Conservation (phyloP, 2,113 vertebrate genomes). For the Chaetorhynchus papuensis region DNA sequence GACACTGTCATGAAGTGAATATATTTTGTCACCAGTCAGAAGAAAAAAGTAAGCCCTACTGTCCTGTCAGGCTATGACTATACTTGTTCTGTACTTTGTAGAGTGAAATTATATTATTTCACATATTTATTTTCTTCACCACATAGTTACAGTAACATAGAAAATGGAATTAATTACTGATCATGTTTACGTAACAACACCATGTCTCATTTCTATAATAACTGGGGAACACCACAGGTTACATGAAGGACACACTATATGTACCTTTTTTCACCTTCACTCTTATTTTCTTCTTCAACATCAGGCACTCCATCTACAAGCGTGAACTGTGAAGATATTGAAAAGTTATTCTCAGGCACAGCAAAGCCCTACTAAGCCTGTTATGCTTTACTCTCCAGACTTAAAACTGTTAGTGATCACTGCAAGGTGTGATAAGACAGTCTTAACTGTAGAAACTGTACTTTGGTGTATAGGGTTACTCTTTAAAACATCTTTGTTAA, state of each 20-base stretch:
- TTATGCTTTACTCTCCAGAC: not conserved
- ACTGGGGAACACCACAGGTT: not conserved
- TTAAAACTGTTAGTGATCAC: not conserved
- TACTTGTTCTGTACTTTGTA: not conserved
- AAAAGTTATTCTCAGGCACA: not conserved
- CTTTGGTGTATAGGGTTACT: not conserved
- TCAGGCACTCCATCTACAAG: slow-evolving; percentile 25
- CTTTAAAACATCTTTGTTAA: not conserved
- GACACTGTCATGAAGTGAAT: not conserved
- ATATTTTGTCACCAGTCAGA: not conserved
- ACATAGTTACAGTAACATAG: not conserved
- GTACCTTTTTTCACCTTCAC: slow-evolving; percentile 61
- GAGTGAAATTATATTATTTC: not conserved
- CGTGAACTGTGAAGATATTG: slow-evolving; percentile 42
- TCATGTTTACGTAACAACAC: not conserved
- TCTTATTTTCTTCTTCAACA: slow-evolving; percentile 46
- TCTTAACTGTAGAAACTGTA: not conserved
- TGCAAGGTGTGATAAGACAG: not conserved
- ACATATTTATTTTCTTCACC: not conserved
- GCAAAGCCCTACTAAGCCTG: not conserved
- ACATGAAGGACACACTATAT: not conserved
- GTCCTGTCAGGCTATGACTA: not conserved
- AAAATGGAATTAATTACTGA: not conserved
- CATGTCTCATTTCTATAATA: not conserved
- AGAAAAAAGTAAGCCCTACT: not conserved